A percentile compares a stretch with the other conserved stretches of the same genome.
These are phyloP conservation scores for Ormyrus nitidulus DNA, from an alignment of 2,888 invertebrate species.

Conservation along the genomic window DNA sequence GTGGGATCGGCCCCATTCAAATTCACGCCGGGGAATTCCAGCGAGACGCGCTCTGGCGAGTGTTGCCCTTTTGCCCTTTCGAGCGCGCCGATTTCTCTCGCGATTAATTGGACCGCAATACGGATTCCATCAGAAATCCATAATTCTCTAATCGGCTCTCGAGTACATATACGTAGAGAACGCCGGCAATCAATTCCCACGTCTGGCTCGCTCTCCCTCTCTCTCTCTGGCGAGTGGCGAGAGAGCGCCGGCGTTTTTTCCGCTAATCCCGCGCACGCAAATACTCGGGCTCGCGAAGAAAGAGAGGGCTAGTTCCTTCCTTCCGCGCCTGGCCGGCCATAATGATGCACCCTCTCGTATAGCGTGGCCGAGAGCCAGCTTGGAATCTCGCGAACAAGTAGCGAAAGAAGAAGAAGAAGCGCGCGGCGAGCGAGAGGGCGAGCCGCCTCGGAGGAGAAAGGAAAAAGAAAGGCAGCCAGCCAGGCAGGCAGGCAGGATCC, in stretches of 20 bases:
- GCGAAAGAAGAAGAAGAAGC: conserved; percentile 21
- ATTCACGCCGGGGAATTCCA: conserved; percentile 59
- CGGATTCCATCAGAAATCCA: too few species aligned
- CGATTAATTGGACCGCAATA: too few species aligned
- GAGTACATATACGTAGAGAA: too few species aligned
- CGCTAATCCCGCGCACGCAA: conserved; percentile 14
- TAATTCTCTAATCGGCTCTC: too few species aligned
- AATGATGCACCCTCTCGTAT: conserved; percentile 29
- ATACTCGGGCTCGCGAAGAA: neutral
- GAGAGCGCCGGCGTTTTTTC: conserved; percentile 3
- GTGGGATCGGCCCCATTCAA: conserved; percentile 72
- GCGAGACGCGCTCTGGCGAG: neutral
- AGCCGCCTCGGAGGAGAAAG: conserved; percentile 15
- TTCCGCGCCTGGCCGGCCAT: conserved; percentile 7
- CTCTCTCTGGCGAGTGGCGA: neutral
- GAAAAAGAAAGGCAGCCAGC: conserved; percentile 18
- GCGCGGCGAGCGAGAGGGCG: conserved; percentile 2
- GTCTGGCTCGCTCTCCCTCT: too few species aligned
- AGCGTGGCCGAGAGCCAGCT: neutral
- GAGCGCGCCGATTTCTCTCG: neutral
- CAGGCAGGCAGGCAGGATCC: conserved; percentile 40
- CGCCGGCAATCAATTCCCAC: too few species aligned
- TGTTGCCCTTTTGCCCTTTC: conserved; percentile 29
- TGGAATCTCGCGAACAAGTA: conserved; percentile 51
- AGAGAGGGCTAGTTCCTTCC: conserved; percentile 26